Percentiles rank a stretch among this genome's conserved stretches.
Evolutionary conservation across 2,797 vertebrate genomes (phyloP).

Genomic region (Danio kyathit): DNA sequence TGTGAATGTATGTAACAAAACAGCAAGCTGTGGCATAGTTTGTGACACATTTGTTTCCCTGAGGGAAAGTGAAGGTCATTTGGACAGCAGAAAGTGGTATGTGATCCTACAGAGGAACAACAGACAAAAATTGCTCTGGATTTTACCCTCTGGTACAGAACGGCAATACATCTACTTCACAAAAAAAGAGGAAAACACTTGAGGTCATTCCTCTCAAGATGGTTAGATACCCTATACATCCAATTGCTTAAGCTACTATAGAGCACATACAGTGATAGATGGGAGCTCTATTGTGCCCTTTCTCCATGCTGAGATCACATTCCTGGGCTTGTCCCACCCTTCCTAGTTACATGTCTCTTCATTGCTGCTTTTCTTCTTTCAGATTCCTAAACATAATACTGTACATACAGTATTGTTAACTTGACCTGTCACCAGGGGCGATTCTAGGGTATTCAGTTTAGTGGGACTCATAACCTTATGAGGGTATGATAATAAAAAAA

Average conservation of each 20-base stretch:
- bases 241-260: conserved; percentile 19
- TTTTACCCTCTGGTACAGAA: conserved; percentile 44
- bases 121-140: conserved; percentile 19
- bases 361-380: too few species aligned
- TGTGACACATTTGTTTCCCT: conserved; percentile 2
- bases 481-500: too few species aligned
- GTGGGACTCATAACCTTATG: too few species aligned
- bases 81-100: conserved; percentile 11
- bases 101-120: conserved; percentile 47
- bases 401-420: too few species aligned
- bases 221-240: conserved; percentile 6
- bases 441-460: too few species aligned
- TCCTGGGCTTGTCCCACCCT: conserved; percentile 10
- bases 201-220: background rate
- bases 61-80: background rate
- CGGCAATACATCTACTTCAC: conserved; percentile 18
- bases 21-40: background rate
- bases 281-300: conserved; percentile 30
- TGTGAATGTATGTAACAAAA: background rate
- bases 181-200: background rate
- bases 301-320: conserved; percentile 14
- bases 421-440: too few species aligned
- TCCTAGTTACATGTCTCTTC: too few species aligned
- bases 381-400: too few species aligned
- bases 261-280: conserved; percentile 11